Evolutionary conservation across 1,140 invertebrate species (phyloP).

Genomic region (Eueides isabella): DNA sequence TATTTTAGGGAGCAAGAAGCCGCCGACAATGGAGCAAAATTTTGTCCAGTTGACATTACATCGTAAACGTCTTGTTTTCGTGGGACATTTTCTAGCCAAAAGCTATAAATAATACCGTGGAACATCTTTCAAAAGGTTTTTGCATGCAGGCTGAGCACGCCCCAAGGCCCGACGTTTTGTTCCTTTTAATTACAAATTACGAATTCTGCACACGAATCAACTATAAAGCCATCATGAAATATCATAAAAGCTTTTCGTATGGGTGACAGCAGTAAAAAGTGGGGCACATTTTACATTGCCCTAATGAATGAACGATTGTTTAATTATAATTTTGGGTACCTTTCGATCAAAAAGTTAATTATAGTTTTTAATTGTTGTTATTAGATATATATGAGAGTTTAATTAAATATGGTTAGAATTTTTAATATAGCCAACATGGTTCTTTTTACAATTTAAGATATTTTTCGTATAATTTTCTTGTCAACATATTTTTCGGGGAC

Average conservation of each 20-base stretch:
- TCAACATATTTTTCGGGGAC: too few species aligned
- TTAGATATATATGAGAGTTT: too few species aligned
- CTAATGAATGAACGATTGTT: slow-evolving; percentile 29
- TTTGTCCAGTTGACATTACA: slow-evolving; percentile 40
- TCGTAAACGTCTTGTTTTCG: slow-evolving; percentile 43
- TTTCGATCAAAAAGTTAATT: too few species aligned
- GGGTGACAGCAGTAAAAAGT: slow-evolving; percentile 38
- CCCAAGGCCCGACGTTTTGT: slow-evolving; percentile 44
- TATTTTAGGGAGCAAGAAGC: slow-evolving; percentile 41
- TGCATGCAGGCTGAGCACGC: slow-evolving; percentile 48
- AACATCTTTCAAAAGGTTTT: slow-evolving; percentile 55
- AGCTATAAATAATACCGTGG: slow-evolving; percentile 55
- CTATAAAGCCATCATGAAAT: slow-evolving; percentile 47
- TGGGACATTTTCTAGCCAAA: slow-evolving; percentile 30
- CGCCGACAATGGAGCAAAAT: slow-evolving; percentile 38
- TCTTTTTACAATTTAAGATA: too few species aligned
- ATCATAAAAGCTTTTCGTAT: slow-evolving; percentile 38
- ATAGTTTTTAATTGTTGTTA: too few species aligned
- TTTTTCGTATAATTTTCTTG: too few species aligned
- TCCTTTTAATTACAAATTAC: slow-evolving; percentile 65
- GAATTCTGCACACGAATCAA: slow-evolving; percentile 55
- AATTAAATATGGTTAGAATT: too few species aligned
- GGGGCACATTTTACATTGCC: slow-evolving; percentile 17
- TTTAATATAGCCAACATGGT: too few species aligned
- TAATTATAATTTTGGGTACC: background rate